Evolutionary conservation across 1,140 invertebrate species (phyloP).

Genomic region (Drosophila grimshawi): DNA sequence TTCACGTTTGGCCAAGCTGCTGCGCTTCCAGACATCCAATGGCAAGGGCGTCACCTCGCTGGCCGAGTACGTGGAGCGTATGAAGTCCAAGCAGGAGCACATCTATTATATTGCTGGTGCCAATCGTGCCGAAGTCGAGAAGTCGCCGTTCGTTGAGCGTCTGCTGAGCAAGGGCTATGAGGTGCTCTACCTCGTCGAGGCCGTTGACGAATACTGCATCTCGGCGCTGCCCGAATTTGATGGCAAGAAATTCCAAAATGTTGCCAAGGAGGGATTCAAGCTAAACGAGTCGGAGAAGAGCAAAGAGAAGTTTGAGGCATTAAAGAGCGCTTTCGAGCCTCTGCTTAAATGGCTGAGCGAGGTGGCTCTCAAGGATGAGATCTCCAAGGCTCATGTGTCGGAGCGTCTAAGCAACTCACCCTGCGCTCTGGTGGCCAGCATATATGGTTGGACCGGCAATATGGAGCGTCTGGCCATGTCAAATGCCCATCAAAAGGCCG

Average conservation of each 20-base stretch:
- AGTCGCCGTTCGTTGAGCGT: slow-evolving; percentile 98
- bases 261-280: slow-evolving; percentile 98
- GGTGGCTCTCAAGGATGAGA: slow-evolving; percentile 92
- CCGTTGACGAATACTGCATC: slow-evolving; percentile 99
- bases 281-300: slow-evolving; percentile 93
- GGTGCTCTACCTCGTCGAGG: slow-evolving; percentile 97
- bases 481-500: slow-evolving; percentile 98
- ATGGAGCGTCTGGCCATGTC: slow-evolving; percentile 98
- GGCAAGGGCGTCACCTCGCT: slow-evolving; percentile 90
- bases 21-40: slow-evolving; percentile 95
- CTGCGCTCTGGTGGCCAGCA: slow-evolving; percentile 97
- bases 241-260: slow-evolving; percentile 99
- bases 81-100: slow-evolving; percentile 98
- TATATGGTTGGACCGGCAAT: slow-evolving; percentile 99
- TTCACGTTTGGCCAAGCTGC: slow-evolving; percentile 96
- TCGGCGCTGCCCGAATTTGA: slow-evolving; percentile 99
- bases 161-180: slow-evolving; percentile 97
- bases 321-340: slow-evolving; percentile 94
- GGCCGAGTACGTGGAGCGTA: slow-evolving; percentile 95
- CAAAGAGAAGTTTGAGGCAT: slow-evolving; percentile 92
- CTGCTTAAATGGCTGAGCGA: slow-evolving; percentile 96
- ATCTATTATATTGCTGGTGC: slow-evolving; percentile 99
- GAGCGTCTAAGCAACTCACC: slow-evolving; percentile 96
- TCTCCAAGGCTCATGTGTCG: slow-evolving; percentile 94
- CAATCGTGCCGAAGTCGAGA: slow-evolving; percentile 93